A percentile compares a stretch with the other conserved stretches of the same genome.
These are phyloP conservation scores for Nibea coibor DNA, from an alignment of 2,113 vertebrate genomes.

Conservation along the genomic window DNA sequence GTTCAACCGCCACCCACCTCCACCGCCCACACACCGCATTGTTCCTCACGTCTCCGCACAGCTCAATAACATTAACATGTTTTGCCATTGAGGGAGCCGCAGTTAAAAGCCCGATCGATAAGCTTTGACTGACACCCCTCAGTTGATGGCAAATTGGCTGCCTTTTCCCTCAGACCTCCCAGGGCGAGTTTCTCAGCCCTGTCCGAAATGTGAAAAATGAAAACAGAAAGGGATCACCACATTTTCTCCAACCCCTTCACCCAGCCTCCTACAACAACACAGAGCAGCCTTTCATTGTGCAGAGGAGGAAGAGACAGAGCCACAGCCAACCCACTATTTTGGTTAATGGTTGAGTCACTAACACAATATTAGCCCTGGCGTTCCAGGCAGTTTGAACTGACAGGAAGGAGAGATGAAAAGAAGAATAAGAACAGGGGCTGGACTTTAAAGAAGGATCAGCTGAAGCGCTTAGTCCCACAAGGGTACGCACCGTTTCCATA, in stretches of 20 bases:
- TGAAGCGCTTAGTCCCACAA: constrained; percentile 36
- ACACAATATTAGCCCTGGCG: constrained; percentile 74
- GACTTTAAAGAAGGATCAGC: constrained; percentile 44
- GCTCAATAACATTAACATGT: constrained; percentile 82
- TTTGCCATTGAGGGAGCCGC: constrained; percentile 67
- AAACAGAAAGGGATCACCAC: constrained; percentile 45
- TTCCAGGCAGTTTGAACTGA: constrained; percentile 65
- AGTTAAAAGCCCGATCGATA: constrained; percentile 75
- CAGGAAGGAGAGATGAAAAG: constrained; percentile 58
- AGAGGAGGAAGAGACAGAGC: constrained; percentile 38
- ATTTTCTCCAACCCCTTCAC: constrained; percentile 46
- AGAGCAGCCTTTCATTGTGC: constrained; percentile 47
- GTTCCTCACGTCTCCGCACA: constrained; percentile 50
- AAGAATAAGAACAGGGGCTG: constrained; percentile 13
- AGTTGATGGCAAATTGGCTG: constrained; percentile 75
- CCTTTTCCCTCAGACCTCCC: constrained; percentile 65
- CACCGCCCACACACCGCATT: constrained; percentile 48
- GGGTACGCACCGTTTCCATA: constrained; percentile 33
- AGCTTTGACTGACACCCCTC: constrained; percentile 77
- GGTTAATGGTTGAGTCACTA: constrained; percentile 77
- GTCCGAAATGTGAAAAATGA: constrained; percentile 48
- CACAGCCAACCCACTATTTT: constrained; percentile 67
- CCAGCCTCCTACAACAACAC: constrained; percentile 59
- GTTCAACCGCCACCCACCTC: constrained; percentile 47
- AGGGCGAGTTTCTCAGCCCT: constrained; percentile 53